Percentiles rank a stretch among this genome's conserved stretches.
phyloP scores from a whole-genome alignment of 2,797 vertebrate genomes.

The Siniperca scherzeri region DNA sequence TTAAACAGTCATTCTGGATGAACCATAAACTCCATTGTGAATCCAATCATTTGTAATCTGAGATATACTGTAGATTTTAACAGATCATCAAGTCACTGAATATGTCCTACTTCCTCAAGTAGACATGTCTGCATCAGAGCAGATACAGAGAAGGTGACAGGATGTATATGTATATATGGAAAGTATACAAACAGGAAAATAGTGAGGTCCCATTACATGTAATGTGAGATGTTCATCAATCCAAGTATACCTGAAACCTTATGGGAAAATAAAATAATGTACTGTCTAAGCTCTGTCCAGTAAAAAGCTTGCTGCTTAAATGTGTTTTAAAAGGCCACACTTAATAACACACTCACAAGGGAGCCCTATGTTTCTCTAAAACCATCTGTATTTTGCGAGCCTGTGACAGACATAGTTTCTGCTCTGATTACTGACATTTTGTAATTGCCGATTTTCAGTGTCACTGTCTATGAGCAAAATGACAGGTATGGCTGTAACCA shows the following conservation, averaged over 20 bases:
- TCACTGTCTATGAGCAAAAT: slow-evolving; percentile 52
- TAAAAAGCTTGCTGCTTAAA: neutral
- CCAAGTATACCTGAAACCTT: neutral
- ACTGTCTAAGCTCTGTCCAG: neutral
- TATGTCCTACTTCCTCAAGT: neutral
- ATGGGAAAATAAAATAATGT: neutral
- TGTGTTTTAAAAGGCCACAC: slow-evolving; percentile 35
- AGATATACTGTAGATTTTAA: neutral
- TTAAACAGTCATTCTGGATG: neutral
- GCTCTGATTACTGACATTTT: slow-evolving; percentile 53
- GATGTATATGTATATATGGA: neutral
- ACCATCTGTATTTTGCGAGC: slow-evolving; percentile 46
- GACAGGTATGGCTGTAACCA: slow-evolving; percentile 51
- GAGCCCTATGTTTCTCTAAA: slow-evolving; percentile 28
- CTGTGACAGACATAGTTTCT: slow-evolving; percentile 54
- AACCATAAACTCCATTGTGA: slow-evolving; percentile 1
- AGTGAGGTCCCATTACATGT: neutral
- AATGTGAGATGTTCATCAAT: neutral
- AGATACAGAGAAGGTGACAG: neutral
- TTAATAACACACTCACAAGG: neutral
- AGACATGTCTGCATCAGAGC: neutral
- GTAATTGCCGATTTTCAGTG: slow-evolving; percentile 64
- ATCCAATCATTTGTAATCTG: slow-evolving; percentile 2
- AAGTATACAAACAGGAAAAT: neutral
- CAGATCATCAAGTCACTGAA: neutral